phyloP scores from a whole-genome alignment of 2,888 invertebrate genomes.

The Tachina fera region DNA sequence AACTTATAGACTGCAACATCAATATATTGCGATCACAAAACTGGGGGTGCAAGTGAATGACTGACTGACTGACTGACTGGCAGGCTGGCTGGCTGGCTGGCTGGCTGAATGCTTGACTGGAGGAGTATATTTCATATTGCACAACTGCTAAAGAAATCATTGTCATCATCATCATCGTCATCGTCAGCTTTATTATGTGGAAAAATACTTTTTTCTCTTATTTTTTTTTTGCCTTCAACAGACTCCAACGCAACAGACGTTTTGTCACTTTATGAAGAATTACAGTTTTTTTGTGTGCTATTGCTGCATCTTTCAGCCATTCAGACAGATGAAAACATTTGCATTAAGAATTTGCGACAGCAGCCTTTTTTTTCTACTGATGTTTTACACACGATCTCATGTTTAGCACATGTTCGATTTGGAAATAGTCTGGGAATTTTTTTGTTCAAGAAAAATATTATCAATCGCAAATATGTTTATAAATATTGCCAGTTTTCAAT shows the following conservation, averaged over 20 bases:
- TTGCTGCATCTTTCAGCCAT: constrained; percentile 18
- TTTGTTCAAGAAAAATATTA: background rate
- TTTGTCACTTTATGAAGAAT: constrained; percentile 72
- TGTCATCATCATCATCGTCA: constrained; percentile 42
- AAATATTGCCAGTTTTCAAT: background rate
- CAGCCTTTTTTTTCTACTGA: constrained; percentile 1
- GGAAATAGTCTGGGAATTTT: constrained; percentile 65
- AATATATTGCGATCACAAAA: constrained; percentile 55
- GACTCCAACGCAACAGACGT: constrained; percentile 72
- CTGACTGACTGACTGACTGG: constrained; percentile 9
- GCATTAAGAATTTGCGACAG: constrained; percentile 51
- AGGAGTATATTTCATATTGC: constrained; percentile 26
- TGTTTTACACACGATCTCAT: constrained; percentile 50
- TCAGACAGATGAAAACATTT: constrained; percentile 47
- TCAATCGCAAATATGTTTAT: constrained; percentile 14
- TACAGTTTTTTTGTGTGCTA: constrained; percentile 16
- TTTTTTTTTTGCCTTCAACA: constrained; percentile 12
- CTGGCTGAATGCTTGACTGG: constrained; percentile 12
- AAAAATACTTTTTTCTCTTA: constrained; percentile 13
- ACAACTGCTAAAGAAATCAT: constrained; percentile 57
- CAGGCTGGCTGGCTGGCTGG: constrained; percentile 18
- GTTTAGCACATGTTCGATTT: constrained; percentile 67
- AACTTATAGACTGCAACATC: constrained; percentile 56
- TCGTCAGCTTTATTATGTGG: constrained; percentile 55
- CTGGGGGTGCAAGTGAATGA: constrained; percentile 57